Evolutionary conservation across 2,113 vertebrate genomes (phyloP).

Genomic region (Ardeotis arabs): DNA sequence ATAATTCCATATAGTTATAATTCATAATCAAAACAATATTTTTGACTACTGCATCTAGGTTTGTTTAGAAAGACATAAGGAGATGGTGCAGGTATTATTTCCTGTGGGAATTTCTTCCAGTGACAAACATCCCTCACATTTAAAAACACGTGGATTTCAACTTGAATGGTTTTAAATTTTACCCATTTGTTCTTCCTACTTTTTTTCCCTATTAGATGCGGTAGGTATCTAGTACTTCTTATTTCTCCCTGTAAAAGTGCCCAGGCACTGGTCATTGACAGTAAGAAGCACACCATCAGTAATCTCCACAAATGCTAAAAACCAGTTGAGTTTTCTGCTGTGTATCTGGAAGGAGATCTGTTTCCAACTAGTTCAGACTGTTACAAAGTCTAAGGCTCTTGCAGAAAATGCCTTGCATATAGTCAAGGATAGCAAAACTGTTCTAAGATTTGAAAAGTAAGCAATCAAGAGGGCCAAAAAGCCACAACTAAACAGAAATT

Average conservation of each 20-base stretch:
- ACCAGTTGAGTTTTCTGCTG: background rate
- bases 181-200: background rate
- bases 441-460: background rate
- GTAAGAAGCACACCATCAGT: background rate
- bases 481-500: background rate
- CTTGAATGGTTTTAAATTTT: background rate
- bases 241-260: background rate
- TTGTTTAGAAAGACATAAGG: background rate
- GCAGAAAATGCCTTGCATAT: background rate
- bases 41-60: background rate
- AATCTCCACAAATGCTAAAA: background rate
- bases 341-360: background rate
- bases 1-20: background rate
- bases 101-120: background rate
- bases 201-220: background rate
- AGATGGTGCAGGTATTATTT: background rate
- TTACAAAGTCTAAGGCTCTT: background rate
- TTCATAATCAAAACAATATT: background rate
- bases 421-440: background rate
- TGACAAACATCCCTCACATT: background rate
- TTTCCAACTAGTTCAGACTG: background rate
- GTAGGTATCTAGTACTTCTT: background rate
- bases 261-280: background rate
- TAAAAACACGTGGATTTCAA: background rate
- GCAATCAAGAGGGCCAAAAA: background rate